Base-by-base conservation (phyloP, 2,113 vertebrate genomes). In the Mesitornis unicolor region DNA sequence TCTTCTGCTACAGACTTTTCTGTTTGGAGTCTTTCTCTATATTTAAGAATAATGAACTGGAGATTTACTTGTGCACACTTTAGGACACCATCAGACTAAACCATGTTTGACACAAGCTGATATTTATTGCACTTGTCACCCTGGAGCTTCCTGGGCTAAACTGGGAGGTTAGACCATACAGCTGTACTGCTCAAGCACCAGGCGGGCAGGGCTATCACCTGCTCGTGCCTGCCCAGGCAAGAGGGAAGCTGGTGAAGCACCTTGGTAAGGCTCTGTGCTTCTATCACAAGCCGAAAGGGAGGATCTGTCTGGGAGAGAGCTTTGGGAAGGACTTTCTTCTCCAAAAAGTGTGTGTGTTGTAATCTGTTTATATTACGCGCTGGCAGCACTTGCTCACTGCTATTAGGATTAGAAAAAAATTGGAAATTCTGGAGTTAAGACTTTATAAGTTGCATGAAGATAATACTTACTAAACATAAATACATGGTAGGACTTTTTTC, bases 401-500 rank as follows among this genome's bases (percentile, higher is more conserved):
- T 76, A 61, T 89, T 70, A 80, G 59, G 35, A 81, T 57, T 84
- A 81, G 67, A 81, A 95, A 86, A 80, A 71, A 56, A 4, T 50
- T 28, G 77, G 90, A 77, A 89, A 75, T 89, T 86, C 65, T 96
- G 83, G 89, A 90, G 92, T 94, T 93, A 92, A 96, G 95, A 87
- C 61, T 83, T 63, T 74, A 1, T 48, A 86, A 86, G 50, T 75
- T 68, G 63, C 76, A 86, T 20, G 25, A 89, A 94, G 88, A 95
- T 90, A 94, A 60, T 79, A 87, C 86, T 92, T 97, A 95, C 95
- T 89, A 97, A 98, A 83, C 94, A 91, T 5, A 9, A 94, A 95
- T 97, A 97, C 90, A 95, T 95, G 69, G 83, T 94, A 96, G 93
- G 89, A 92, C 69, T 95, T 89, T 95, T 97, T 86, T 54, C 89